Evolutionary conservation across 2,888 invertebrate genomes (phyloP), one percentile per base, ranked within the genome.

Genomic region (Rhagonycha lutea): DNA sequence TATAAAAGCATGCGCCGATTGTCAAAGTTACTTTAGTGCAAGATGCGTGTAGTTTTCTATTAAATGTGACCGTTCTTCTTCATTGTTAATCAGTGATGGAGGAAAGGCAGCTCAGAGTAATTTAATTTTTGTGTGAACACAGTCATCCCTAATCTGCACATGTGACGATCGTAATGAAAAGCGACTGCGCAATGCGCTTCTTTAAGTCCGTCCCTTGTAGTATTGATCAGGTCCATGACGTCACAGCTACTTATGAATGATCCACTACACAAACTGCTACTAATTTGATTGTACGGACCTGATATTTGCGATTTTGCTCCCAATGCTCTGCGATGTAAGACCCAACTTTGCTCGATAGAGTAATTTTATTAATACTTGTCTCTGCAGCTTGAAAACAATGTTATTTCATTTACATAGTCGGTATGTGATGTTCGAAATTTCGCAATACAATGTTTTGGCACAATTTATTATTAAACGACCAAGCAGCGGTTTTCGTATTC

Each of bases 241-340:
- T 86, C 86, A 86, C 84, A 80, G 81, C 82, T 83, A 85, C 84
- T 85, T 84, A 84, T 86, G 85, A 85, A 85, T 86, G 86, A 86
- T 86, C 85, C 83, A 84, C 83, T 84, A 84, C 83, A 84, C 85
- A 84, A 84, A 84, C 83, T 84, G 83, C 83, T 82, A 82, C 83
- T 84, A 85, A 85, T 84, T 84, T 81, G 81, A 78, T 75, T 78
- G 75, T 75, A 75, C 77, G 74, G 70, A 70, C 72, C 65, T 70
- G 77, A 47, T 47, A 60, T 68, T 23, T 63, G 73, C 73, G 71
- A 76, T 69, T 76, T 61, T 76, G 29, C 47, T 32, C 73, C 76
- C 29, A 62, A 74, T 63, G 26, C 26, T n/a, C 69, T 24, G 18
- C 26, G 18, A 4, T 26, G 18, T 74, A 74, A 70, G 77, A 63